Conservation (phyloP, 2,888 invertebrate species). For the Spodoptera littoralis region DNA sequence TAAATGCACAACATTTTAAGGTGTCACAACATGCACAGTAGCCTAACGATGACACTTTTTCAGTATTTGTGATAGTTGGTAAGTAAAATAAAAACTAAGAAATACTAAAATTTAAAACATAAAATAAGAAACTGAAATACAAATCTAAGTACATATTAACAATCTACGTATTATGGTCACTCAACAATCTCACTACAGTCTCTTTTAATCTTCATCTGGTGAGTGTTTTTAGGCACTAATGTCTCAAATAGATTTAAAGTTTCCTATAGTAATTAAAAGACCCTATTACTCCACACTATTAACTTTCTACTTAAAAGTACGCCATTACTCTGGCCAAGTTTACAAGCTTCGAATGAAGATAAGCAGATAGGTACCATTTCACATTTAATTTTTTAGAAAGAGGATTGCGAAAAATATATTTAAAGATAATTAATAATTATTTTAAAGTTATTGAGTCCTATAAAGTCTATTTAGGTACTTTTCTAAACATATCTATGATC, state of each 20-base stretch:
- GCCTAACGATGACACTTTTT: no score
- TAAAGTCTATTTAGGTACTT: slow-evolving; percentile 13
- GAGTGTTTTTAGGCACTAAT: no score
- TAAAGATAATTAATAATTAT: slow-evolving; percentile 6
- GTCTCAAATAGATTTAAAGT: slow-evolving; percentile 1
- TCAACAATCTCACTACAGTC: no score
- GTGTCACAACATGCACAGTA: no score
- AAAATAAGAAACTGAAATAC: no score
- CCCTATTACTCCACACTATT: not conserved
- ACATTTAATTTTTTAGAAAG: not conserved
- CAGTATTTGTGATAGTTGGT: no score
- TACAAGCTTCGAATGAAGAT: slow-evolving; percentile 15
- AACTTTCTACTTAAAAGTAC: slow-evolving; percentile 12
- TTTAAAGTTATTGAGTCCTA: slow-evolving; percentile 19
- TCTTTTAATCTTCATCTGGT: no score
- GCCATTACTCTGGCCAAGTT: slow-evolving; percentile 2
- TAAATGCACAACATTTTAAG: no score
- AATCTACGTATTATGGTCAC: no score
- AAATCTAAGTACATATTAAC: no score
- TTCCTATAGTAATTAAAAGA: slow-evolving; percentile 11
- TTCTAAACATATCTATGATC: slow-evolving; percentile 44
- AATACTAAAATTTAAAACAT: no score
- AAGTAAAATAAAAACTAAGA: no score
- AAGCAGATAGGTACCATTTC: not conserved
- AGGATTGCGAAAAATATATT: slow-evolving; percentile 8